Evolutionary conservation across 37 sponge, comb jelly and placozoan genomes (phyloP).

Genomic region (Aphrocallistes beatrix): DNA sequence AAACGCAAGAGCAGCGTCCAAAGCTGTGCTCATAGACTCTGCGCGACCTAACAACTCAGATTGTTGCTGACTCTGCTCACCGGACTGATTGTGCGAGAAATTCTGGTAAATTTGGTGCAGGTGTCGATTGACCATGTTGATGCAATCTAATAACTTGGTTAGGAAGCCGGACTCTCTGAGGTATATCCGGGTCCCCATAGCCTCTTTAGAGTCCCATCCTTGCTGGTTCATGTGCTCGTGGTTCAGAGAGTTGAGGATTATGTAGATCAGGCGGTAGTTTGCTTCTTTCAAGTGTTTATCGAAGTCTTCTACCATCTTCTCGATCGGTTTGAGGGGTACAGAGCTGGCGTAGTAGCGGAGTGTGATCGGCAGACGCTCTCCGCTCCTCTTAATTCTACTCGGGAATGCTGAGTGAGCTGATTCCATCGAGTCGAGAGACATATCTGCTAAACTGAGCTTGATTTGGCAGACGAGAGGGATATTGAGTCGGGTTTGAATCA

Average conservation of each 20-base stretch:
- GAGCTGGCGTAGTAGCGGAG: background rate
- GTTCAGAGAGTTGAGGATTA: background rate
- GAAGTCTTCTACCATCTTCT: background rate
- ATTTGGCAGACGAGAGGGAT: slow-evolving; percentile 2
- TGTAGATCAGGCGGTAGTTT: background rate
- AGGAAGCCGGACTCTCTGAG: background rate
- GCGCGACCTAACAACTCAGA: background rate
- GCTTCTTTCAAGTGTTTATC: background rate
- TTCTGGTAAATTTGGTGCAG: background rate
- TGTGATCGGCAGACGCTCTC: background rate
- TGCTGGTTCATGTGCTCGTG: slow-evolving; percentile 10
- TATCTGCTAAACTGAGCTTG: background rate
- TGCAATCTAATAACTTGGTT: background rate
- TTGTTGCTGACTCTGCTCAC: background rate
- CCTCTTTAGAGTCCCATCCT: background rate
- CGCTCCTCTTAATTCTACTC: background rate
- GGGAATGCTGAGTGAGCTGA: background rate
- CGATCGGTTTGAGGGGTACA: background rate
- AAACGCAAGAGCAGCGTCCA: background rate
- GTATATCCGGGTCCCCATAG: background rate
- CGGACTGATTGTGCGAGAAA: background rate
- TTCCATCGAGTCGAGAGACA: background rate
- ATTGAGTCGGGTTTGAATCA: background rate
- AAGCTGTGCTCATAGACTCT: background rate
- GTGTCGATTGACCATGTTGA: background rate